Base-by-base conservation (phyloP, 1,140 invertebrate species). In the Mylabris phalerata region DNA sequence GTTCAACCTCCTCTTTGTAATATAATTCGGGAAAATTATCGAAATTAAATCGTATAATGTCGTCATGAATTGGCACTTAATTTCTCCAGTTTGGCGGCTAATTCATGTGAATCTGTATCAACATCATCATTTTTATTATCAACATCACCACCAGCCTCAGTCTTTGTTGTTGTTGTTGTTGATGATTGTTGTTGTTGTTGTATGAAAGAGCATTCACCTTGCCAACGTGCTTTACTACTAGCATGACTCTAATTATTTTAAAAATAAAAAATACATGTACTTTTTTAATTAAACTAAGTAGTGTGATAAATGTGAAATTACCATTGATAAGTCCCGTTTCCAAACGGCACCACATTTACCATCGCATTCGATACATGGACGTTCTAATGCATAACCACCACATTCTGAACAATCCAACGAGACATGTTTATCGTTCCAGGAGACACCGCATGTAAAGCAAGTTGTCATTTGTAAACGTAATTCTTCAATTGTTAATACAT, bases 351-450 rank as follows among this genome's bases (percentile, higher is more conserved):
- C 80, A 71, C 90, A 92, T 61, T 82, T 79, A 45, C 88, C 89
- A 57, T 88, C 84, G 72, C 90, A 92, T 0, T 83, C 73, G 9
- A 85, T 86, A 67, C 90, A 92, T 3, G 89, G 87, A 62, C 89
- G 77, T 58, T 84, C 77, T 61, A 91, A 75, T 32, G 87, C 85
- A 67, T 90, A 92, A 46, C 89, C 89, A 40, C 89, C 90, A 71
- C 90, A 92, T 73, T 92, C 90, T 38, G 79, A 78, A 74, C 89
- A 92, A 70, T 89, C 88, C 6, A 89, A 72, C 3, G 87, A 88
- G 10, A 89, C 85, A 67, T 91, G 88, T 56, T 87, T 82, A 65
- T 90, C 85, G 62, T 80, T 81, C 90, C 90, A 92, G 65, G 84
- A 87, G 3, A 91, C 87, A 24, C 89, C 88, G 75, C 89, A 92